Percentiles rank a stretch among this genome's conserved stretches.
These are phyloP conservation scores for Dendrocopos noguchii DNA, from an alignment of 2,113 vertebrate genomes.

Conservation along the genomic window DNA sequence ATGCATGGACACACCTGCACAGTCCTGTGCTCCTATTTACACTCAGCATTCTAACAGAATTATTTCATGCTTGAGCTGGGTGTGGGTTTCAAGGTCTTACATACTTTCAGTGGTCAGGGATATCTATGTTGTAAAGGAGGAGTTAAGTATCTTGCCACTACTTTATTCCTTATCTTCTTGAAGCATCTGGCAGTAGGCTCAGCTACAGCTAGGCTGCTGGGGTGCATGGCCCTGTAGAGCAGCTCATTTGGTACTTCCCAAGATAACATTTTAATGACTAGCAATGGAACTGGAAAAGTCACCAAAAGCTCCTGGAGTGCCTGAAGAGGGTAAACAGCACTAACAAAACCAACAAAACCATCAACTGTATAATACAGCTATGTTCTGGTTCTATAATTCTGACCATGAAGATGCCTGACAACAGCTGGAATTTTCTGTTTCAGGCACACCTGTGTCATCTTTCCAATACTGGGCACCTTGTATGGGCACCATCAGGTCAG, in stretches of 20 bases:
- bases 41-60: background rate
- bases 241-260: background rate
- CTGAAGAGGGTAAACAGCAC: background rate
- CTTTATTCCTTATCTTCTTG: background rate
- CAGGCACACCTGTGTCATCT: background rate
- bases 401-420: background rate
- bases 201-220: background rate
- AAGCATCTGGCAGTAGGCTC: background rate
- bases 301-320: background rate
- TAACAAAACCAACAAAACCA: background rate
- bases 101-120: background rate
- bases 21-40: background rate
- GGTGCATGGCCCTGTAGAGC: background rate
- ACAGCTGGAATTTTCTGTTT: background rate
- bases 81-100: background rate
- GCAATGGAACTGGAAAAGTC: background rate
- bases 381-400: background rate
- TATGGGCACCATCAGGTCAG: background rate
- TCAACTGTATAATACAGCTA: accelerated
- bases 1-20: accelerated
- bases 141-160: background rate
- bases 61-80: background rate
- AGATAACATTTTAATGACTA: background rate
- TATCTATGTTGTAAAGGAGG: background rate
- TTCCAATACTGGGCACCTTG: background rate